Conservation (phyloP, 2,113 vertebrate species). For the Nyctereutes procyonoides region DNA sequence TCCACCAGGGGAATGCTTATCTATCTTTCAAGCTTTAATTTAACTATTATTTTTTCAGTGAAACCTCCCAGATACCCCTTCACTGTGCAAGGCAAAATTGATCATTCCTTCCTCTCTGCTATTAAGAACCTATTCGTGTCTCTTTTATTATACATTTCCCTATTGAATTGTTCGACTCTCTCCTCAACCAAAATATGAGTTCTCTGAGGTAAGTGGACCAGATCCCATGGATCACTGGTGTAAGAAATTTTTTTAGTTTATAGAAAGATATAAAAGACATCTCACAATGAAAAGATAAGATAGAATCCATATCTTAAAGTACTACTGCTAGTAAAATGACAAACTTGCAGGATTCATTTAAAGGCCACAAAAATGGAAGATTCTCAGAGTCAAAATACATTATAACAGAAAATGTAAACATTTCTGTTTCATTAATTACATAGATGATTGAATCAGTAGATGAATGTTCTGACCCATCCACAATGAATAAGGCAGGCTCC, state of each 20-base stretch:
- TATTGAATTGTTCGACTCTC: constrained; percentile 1
- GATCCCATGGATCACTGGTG: neutral
- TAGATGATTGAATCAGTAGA: neutral
- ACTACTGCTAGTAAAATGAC: neutral
- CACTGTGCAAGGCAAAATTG: neutral
- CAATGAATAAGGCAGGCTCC: neutral
- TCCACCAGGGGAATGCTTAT: neutral
- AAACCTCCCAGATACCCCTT: neutral
- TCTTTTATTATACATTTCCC: neutral
- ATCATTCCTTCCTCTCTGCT: neutral
- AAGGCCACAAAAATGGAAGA: neutral
- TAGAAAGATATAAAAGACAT: neutral
- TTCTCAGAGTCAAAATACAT: neutral
- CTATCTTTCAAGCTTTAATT: constrained; percentile 9
- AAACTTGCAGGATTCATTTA: neutral
- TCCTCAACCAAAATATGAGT: neutral
- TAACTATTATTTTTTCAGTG: neutral
- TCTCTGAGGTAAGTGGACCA: neutral
- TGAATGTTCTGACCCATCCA: neutral
- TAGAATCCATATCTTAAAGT: neutral
- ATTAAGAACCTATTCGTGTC: neutral
- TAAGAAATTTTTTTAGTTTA: neutral
- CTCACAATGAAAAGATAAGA: neutral
- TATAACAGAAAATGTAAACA: constrained; percentile 42
- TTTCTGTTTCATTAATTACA: neutral